Evolutionary conservation across 2,797 vertebrate species (phyloP).

Genomic region (Hirundo rustica): DNA sequence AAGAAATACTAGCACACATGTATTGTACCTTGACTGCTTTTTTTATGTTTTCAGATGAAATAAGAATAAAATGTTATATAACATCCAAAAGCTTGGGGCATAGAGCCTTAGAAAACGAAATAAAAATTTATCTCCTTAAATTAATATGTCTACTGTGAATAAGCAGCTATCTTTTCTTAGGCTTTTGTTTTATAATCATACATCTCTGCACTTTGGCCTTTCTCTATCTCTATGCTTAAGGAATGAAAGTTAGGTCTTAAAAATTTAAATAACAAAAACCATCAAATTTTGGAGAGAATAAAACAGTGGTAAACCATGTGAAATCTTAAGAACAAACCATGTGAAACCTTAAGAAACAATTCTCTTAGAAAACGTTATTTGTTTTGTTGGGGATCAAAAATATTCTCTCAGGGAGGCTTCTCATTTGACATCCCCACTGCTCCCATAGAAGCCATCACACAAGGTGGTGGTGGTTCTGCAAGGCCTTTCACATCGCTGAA

Average conservation of each 20-base stretch:
- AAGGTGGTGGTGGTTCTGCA: not conserved
- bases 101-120: conserved; percentile 52
- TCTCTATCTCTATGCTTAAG: not conserved
- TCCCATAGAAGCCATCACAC: not conserved
- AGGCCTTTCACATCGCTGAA: fast-evolving
- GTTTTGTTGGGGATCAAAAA: not conserved
- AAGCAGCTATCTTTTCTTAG: conserved; percentile 51
- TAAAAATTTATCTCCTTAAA: conserved; percentile 60
- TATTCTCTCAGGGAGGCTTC: not conserved
- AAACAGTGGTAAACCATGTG: not conserved
- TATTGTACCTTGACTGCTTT: conserved; percentile 19
- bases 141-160: conserved; percentile 59
- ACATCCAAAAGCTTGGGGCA: conserved; percentile 38
- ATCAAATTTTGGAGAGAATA: not conserved
- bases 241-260: not conserved
- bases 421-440: not conserved
- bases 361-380: not conserved
- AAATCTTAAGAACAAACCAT: not conserved
- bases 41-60: conserved; percentile 60
- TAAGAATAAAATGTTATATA: conserved; percentile 63
- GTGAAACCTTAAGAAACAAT: not conserved
- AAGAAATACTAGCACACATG: conserved; percentile 37
- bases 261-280: not conserved
- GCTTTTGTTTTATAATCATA: conserved; percentile 60
- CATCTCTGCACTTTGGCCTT: conserved; percentile 31